Percentiles rank a stretch among this genome's conserved stretches.
Evolutionary conservation across 2,113 vertebrate species (phyloP).

Genomic region (Apus apus): DNA sequence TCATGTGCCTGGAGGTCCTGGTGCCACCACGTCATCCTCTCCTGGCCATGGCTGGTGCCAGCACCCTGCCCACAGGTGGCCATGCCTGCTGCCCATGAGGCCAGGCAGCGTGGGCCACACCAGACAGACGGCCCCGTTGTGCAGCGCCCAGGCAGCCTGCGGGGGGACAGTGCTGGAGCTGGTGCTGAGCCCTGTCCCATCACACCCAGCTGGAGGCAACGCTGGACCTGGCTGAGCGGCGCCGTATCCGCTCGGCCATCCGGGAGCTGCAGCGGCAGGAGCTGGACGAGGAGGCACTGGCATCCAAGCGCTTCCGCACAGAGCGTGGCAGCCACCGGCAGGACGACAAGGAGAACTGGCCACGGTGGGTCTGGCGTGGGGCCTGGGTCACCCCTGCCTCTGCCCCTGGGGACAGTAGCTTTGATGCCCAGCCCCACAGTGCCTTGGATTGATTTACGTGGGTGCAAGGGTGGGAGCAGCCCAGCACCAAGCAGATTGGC

Average conservation of each 20-base stretch:
- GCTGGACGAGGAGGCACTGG: slow-evolving; percentile 89
- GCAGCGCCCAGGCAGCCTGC: fast-evolving
- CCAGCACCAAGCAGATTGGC: fast-evolving
- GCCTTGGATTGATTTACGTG: background rate
- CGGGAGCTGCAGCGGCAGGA: slow-evolving; percentile 90
- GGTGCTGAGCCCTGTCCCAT: background rate
- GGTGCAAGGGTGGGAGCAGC: background rate
- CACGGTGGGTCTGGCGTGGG: slow-evolving; percentile 74
- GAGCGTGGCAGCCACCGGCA: slow-evolving; percentile 78
- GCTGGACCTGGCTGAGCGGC: slow-evolving; percentile 88
- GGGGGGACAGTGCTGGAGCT: background rate
- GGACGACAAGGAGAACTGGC: slow-evolving; percentile 95
- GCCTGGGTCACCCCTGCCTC: background rate
- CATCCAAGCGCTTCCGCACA: slow-evolving; percentile 91
- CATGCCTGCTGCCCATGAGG: fast-evolving
- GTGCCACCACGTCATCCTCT: background rate
- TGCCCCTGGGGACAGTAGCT: background rate
- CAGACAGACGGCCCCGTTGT: slow-evolving; percentile 4
- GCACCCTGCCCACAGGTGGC: fast-evolving
- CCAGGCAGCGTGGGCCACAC: background rate
- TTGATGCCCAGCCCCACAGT: fast-evolving
- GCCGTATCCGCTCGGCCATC: slow-evolving; percentile 90
- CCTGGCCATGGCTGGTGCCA: background rate
- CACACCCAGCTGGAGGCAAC: slow-evolving; percentile 87
- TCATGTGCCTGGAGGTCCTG: fast-evolving